Evolutionary conservation across 2,113 vertebrate genomes (phyloP), one percentile per base, ranked within the genome.

Genomic region (Melanocharis versteri): DNA sequence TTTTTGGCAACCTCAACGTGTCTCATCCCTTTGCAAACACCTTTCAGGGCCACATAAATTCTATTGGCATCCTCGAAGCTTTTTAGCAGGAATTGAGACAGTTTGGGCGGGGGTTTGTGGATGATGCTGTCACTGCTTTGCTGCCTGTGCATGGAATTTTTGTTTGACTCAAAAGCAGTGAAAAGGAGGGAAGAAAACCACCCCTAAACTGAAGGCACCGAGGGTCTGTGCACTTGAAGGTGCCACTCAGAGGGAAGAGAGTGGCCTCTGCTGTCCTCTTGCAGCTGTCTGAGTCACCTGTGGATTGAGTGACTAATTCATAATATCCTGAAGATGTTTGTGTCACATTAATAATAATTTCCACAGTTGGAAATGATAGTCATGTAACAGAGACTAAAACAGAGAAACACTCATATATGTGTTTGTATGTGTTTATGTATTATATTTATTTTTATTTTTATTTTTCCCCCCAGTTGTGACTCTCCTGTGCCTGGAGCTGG

Each of bases 381-480:
- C n/a, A 9, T 28, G 39, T 28, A 47, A n/a, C 39, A 60, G 54
- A 53, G 47, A 16, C 54, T n/a, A 7, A 53, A 78, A n/a, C 37
- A 68, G 48, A 72, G 27, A 40, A 33, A 31, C 35, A 22, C 21
- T 78, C 19, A 4, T 35, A 1, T 8, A 2, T 17, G 4, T 51
- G 4, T 84, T 17, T 75, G 5, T 42, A 4, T 57, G 15, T 90
- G 13, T 33, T 15, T 45, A 13, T 53, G 35, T 40, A 4, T 14
- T 12, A 10, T 8, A 37, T 45, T 1, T 28, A 2, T 48, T 7
- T 69, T 8, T 6, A 35, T 51, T 45, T 39, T 12, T 2, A 1
- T 8, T 11, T 35, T 58, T 71, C 10, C 50, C 8, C 47, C 21
- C 54, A 94, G 96, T 0, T 85, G 70, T 83, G 75, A 40, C 31